Evolutionary conservation across 2,888 invertebrate genomes (phyloP).

Genomic region (Phania funesta): DNA sequence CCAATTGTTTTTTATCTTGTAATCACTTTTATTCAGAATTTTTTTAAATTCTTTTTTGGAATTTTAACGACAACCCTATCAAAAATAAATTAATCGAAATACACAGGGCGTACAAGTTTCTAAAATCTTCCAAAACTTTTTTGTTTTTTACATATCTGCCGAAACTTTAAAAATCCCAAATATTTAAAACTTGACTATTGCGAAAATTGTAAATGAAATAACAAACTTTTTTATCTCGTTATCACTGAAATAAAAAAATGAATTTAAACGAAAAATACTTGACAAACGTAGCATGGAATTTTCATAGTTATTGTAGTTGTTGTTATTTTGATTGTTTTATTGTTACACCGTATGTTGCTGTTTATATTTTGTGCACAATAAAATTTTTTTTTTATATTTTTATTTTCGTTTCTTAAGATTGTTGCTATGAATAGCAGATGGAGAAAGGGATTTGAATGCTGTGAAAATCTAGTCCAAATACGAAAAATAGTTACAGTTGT

Average conservation of each 20-base stretch:
- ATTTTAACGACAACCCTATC: too few relatives aligned
- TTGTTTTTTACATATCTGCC: too few relatives aligned
- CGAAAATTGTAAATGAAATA: too few relatives aligned
- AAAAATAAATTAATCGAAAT: too few relatives aligned
- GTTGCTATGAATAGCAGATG: not conserved
- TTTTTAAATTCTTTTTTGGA: too few relatives aligned
- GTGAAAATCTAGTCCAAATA: slow-evolving; percentile 8
- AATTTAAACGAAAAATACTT: slow-evolving; percentile 29
- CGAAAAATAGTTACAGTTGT: slow-evolving; percentile 9
- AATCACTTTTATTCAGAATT: too few relatives aligned
- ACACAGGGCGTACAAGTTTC: too few relatives aligned
- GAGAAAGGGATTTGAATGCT: slow-evolving; percentile 1
- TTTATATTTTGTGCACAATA: slow-evolving; percentile 33
- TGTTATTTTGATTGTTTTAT: slow-evolving; percentile 36
- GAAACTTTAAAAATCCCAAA: too few relatives aligned
- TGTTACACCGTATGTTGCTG: slow-evolving; percentile 25
- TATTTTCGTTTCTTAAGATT: not conserved
- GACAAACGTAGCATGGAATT: slow-evolving; percentile 37
- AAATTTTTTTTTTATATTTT: not conserved
- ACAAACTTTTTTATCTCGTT: not conserved
- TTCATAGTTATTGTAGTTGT: slow-evolving; percentile 29
- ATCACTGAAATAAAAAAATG: not conserved
- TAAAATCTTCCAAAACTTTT: too few relatives aligned
- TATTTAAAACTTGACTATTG: too few relatives aligned
- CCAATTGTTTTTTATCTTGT: too few relatives aligned